Evolutionary conservation across 2,797 vertebrate species (phyloP).

Genomic region (Ataeniobius toweri): DNA sequence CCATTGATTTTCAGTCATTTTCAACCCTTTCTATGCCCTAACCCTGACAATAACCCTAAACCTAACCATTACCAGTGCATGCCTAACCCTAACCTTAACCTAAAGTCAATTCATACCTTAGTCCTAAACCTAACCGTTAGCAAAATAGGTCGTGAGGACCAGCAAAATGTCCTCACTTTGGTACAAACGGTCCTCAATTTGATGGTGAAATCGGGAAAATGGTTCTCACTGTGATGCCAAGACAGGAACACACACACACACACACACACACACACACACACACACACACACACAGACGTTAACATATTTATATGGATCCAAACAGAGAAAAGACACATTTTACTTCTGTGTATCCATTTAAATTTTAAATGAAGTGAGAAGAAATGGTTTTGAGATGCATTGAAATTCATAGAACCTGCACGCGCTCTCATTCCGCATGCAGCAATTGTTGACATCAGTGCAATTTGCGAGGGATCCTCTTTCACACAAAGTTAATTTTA

Average conservation of each 20-base stretch:
- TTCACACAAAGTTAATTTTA: constrained; percentile 53
- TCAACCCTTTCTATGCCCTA: too few relatives aligned
- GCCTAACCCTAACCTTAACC: too few relatives aligned
- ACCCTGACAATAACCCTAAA: too few relatives aligned
- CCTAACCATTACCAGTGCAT: too few relatives aligned
- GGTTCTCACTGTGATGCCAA: too few relatives aligned
- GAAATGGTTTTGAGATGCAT: constrained; percentile 5
- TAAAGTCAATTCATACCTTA: too few relatives aligned
- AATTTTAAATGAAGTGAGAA: constrained; percentile 24
- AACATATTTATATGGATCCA: neutral
- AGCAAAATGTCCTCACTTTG: too few relatives aligned
- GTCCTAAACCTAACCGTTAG: too few relatives aligned
- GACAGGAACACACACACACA: constrained; percentile 30
- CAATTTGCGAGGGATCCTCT: constrained; percentile 77
- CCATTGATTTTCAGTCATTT: too few relatives aligned
- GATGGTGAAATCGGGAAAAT: too few relatives aligned
- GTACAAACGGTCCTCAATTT: too few relatives aligned
- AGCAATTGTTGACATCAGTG: constrained; percentile 77
- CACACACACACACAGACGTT: neutral
- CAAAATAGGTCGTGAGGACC: too few relatives aligned
- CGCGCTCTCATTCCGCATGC: constrained; percentile 3
- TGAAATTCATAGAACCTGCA: neutral
- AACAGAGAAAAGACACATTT: constrained; percentile 5
- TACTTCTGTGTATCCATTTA: constrained; percentile 11
- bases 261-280: constrained; percentile 21